Evolutionary conservation across 2,797 vertebrate species (phyloP), one percentile per base, ranked within the genome.

Genomic region (Falco naumanni): DNA sequence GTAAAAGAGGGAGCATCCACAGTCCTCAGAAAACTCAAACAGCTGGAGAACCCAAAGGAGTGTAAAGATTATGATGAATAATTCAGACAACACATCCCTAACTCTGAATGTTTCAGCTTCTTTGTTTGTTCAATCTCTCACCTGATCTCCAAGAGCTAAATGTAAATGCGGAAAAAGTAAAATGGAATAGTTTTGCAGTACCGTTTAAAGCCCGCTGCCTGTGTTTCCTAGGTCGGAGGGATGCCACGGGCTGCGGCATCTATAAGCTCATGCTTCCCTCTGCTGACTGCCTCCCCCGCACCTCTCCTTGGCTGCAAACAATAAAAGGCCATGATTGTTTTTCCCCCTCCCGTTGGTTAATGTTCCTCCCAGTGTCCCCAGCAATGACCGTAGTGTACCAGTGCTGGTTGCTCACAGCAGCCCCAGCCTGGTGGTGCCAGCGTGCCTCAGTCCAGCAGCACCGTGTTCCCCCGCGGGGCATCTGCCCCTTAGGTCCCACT

Each of bases 231-330:
- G 54, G 43, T 65, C 1, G 1, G 33, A 41, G 26, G 45, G 41
- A 29, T 0, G 25, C 41, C n/a, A 9, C 0, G 2, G 71, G 60
- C 66, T 57, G 81, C 59, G 54, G 41, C 28, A 78, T 88, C 70
- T 25, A 45, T 50, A 84, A 88, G 79, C 76, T 83, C 9, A 6
- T 71, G 51, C 83, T 72, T 97, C 96, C 96, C 96, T 90, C 95
- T 96, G 82, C 93, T 72, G 96, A 91, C 95, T 48, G 79, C 87
- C 66, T 91, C 65, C 57, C 50, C 41, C 65, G 48, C 8, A 64
- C 61, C 61, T 60, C 43, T 59, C 71, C 71, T 45, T 13, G 19
- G 26, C 5, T 31, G 24, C 15, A 22, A 33, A 57, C 0, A 8
- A 43, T 5, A 17, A 65, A 86, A 89, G 48, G 37, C 21, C 0